Base-by-base conservation (phyloP, 2,888 invertebrate genomes). In the Monoplex corrugatus region DNA sequence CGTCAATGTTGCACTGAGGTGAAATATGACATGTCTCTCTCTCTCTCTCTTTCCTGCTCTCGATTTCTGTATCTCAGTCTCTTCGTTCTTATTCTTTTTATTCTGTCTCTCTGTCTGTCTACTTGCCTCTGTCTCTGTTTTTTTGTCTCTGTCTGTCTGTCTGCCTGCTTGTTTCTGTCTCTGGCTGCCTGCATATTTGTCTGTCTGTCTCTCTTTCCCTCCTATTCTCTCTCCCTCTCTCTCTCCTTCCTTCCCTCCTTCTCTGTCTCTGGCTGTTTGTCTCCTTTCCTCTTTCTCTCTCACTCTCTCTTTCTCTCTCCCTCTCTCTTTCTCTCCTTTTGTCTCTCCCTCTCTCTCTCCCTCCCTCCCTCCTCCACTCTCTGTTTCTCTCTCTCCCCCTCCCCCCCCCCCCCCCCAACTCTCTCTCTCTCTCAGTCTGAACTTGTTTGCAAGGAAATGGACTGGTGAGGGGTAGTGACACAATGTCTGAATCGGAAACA, bases 1-100 rank as follows among this genome's bases (percentile, higher is more conserved):
- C 16, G 68, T 68, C 28, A 80, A 35, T 28, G 43, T 80, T 40
- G 3, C 38, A 80, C 23, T n/a, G n/a, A n/a, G n/a, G n/a, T n/a
- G n/a, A n/a, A n/a, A n/a, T 5, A 43, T 35, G 43, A 80, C 16
- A 28, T 28, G 28, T 13, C 19, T 80, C 80, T 75, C 43, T 10
- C n/a, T 45, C n/a, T 50, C n/a, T 45, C 85, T 85, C 28, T 19
- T 57, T 45, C 85, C n/a, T 32, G 10, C 50, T 85, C 85, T 85
- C 3, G 35, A 32, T 44, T 32, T 44, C 44, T 43, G 19, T 35
- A 16, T 43, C 40, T 3, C 83, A 13, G 19, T 40, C 45, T 10
- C 43, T 40, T 83, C 45, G 10, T n/a, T 43, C 45, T 50, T 19
- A 13, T 50, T 50, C 19, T 50, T 13, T 50, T 50, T 19, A 8